A percentile compares a stretch with the other conserved stretches of the same genome.
Evolutionary conservation across 2,888 invertebrate species (phyloP).

Genomic region (Mantis religiosa): DNA sequence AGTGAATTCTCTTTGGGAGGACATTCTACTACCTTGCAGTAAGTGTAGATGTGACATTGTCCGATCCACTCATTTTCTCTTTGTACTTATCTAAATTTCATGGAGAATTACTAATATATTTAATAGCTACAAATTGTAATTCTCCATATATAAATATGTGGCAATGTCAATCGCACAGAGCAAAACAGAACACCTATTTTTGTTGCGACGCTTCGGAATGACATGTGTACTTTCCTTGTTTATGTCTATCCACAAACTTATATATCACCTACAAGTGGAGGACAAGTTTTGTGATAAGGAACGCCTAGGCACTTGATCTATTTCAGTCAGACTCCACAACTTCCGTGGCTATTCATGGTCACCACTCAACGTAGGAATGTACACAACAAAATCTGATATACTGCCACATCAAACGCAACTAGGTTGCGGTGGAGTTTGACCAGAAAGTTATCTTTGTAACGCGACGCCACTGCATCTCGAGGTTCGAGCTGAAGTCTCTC

Average conservation of each 20-base stretch:
- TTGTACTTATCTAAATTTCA: too few relatives aligned
- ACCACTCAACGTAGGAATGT: not conserved
- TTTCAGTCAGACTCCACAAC: not conserved
- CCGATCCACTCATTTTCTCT: too few relatives aligned
- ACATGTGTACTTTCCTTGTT: not conserved
- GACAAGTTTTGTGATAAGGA: not conserved
- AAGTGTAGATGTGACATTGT: too few relatives aligned
- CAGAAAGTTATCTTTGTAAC: not conserved
- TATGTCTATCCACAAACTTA: not conserved
- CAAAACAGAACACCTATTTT: too few relatives aligned
- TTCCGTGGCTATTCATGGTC: not conserved
- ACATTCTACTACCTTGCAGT: too few relatives aligned
- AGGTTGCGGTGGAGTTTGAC: not conserved
- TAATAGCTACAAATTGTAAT: too few relatives aligned
- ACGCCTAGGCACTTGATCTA: not conserved
- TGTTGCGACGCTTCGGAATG: too few relatives aligned
- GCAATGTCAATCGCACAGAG: too few relatives aligned
- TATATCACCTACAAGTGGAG: not conserved
- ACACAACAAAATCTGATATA: not conserved
- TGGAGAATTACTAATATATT: too few relatives aligned
- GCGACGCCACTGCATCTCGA: not conserved
- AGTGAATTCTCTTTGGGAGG: too few relatives aligned
- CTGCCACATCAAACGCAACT: not conserved
- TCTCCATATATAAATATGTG: too few relatives aligned
- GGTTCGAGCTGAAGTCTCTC: not conserved